Conservation (phyloP, 2,888 invertebrate genomes). For the Neria commutata region DNA sequence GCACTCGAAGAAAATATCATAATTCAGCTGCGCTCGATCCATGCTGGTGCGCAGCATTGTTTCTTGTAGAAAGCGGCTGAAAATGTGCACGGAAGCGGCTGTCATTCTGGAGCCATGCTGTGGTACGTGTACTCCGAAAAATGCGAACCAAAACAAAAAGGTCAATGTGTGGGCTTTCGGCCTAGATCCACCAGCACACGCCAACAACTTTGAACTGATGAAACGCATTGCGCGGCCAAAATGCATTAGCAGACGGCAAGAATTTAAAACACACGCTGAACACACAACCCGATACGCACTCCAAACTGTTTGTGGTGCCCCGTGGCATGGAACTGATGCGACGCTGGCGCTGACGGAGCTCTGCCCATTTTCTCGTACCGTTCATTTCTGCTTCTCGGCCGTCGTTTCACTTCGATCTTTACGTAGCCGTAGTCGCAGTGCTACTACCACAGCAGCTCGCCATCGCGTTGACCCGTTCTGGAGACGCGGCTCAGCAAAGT, state of each 20-base stretch:
- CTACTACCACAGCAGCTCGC: conserved; percentile 18
- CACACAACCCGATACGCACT: background rate
- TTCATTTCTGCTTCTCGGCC: background rate
- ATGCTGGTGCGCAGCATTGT: conserved; percentile 48
- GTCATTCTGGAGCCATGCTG: background rate
- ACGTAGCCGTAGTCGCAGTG: conserved; percentile 28
- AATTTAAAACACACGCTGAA: conserved; percentile 8
- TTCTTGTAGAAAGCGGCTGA: conserved; percentile 51
- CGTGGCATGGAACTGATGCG: conserved; percentile 47
- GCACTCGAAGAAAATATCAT: conserved; percentile 52
- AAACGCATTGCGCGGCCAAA: conserved; percentile 8
- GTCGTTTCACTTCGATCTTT: conserved; percentile 22
- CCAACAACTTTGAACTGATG: conserved; percentile 12
- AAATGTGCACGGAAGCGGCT: conserved; percentile 34
- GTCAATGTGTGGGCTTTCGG: conserved; percentile 20
- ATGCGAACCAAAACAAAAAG: background rate
- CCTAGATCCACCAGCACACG: conserved; percentile 14
- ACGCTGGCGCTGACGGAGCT: conserved; percentile 17
- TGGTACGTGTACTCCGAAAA: background rate
- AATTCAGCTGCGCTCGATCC: conserved; percentile 49
- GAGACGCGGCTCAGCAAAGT: background rate
- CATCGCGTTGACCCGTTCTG: background rate
- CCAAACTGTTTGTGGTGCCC: conserved; percentile 42
- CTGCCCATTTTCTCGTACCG: conserved; percentile 12
- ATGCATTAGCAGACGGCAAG: background rate